A percentile compares a stretch with the other conserved stretches of the same genome.
These are phyloP conservation scores for Crotophaga sulcirostris DNA, from an alignment of 2,113 vertebrate genomes.

Conservation along the genomic window DNA sequence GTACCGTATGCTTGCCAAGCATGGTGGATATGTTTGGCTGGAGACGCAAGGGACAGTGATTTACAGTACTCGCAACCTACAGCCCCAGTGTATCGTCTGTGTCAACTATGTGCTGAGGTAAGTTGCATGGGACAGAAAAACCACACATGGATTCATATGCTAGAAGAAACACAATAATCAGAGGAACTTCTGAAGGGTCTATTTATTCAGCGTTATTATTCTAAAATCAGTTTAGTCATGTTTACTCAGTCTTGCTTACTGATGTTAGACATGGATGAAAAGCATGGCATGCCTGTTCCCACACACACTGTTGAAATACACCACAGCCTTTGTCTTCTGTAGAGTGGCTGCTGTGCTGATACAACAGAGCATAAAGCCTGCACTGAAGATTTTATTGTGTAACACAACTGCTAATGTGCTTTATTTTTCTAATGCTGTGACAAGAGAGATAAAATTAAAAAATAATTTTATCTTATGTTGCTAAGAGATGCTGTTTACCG, in stretches of 20 bases:
- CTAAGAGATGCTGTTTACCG: neutral
- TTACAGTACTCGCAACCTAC: constrained; percentile 82
- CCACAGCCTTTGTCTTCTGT: neutral
- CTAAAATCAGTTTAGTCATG: neutral
- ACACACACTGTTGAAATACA: neutral
- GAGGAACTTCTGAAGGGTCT: neutral
- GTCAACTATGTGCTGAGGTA: constrained; percentile 95
- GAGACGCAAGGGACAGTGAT: constrained; percentile 93
- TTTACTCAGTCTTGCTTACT: constrained; percentile 49
- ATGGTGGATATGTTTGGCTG: constrained; percentile 93
- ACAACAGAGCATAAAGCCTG: neutral
- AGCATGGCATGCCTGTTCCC: constrained; percentile 12
- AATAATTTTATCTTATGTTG: neutral
- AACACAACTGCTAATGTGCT: neutral
- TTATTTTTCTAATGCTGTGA: neutral
- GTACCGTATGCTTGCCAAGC: constrained; percentile 93
- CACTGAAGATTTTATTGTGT: neutral
- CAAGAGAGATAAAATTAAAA: neutral
- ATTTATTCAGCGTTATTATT: neutral
- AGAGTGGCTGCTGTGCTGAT: neutral
- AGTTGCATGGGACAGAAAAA: neutral
- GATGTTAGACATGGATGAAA: neutral
- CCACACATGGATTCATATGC: neutral
- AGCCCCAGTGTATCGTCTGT: constrained; percentile 89
- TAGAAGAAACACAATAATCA: neutral